Evolutionary conservation across 2,113 vertebrate genomes (phyloP), one percentile per base, ranked within the genome.

Genomic region (Todiramphus chloris): DNA sequence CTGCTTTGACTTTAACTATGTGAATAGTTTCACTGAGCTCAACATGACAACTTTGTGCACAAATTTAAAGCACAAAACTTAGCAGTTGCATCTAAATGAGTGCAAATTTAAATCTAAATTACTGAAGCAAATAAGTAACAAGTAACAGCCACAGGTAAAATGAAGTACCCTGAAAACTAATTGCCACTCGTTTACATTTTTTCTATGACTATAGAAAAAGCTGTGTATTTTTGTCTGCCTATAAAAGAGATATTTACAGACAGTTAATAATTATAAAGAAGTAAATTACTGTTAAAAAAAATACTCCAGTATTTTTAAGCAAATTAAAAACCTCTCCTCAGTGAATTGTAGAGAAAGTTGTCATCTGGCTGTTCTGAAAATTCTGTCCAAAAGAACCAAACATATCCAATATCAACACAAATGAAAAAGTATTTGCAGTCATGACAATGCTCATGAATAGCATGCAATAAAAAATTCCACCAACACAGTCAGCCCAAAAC

Each of bases 1-100:
- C 90, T 95, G 96, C 90, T 96, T 96, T 95, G 78, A 87, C 82
- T 96, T 87, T 83, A 60, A 67, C 30, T 31, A 30, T 27, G 50
- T 27, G 35, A 56, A 39, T 53, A 56, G 48, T 17, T 92, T 83
- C 75, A 46, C 59, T 43, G 30, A 88, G 50, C n/a, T 84, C 48
- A 79, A 62, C 39, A 58, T 68, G 76, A 81, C 59, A 83, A 77
- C 33, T 28, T 15, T 25, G 5, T 28, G 13, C 31, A 53, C 53
- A 87, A 95, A 92, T 78, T 60, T 78, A 21, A 72, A 86, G 27
- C 13, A 56, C 33, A 91, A 73, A 89, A 74, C 43, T 28, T 37
- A 56, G 18, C 33, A 67, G 60, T 78, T 94, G 11, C 30, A 64
- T 64, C 27, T 18, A 68, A 69, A 63, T 50, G 21, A 48, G n/a